Base-by-base conservation (phyloP, 30 jellyfish, hydroid and myxozoan species). In the Pelagia noctiluca region DNA sequence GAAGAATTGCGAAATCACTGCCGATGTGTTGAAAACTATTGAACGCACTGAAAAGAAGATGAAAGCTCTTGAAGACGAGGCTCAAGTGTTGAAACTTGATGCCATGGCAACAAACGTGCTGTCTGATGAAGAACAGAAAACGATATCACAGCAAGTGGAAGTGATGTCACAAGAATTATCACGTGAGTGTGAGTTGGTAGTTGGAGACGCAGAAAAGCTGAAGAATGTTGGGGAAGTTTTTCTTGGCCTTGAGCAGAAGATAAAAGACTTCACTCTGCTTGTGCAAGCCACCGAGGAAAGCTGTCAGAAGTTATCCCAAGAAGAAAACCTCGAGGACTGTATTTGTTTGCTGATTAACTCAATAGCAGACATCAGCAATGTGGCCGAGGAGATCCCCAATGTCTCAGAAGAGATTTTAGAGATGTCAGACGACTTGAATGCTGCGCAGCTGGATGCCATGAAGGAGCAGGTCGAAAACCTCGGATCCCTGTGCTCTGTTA, bases 211-310 rank as follows among this genome's bases (percentile, higher is more conserved):
- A 7, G 77, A 37, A 0, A 38, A 71, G 54, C 22, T 68, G 4
- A 28, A n/a, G 29, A 69, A 50, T 21, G 53, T 83, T 3, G 60
- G 52, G 10, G 57, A 52, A 26, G 62, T 42, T 16, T 8, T 53
- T 63, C 0, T 67, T 2, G 61, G 47, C n/a, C 29, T 82, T 22
- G 76, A 57, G 47, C 50, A 67, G 0, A 75, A 69, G 24, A 38
- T 82, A 5, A 35, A 69, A 0, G 80, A 70, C 21, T 12, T 82
- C 23, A 35, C 24, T 8, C 2, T 42, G 5, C 33, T 57, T 18
- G 80, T 82, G 16, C 61, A 53, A 38, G 26, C 54, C 5, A 33
- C 82, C 46, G 92, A 82, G 54, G 80, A 68, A 36, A 71, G 74
- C 33, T 67, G 92, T 26, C 80, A 66, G 35, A 37, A 50, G 8